Conservation (phyloP, 2,113 vertebrate genomes). For the Ranitomeya imitator region DNA sequence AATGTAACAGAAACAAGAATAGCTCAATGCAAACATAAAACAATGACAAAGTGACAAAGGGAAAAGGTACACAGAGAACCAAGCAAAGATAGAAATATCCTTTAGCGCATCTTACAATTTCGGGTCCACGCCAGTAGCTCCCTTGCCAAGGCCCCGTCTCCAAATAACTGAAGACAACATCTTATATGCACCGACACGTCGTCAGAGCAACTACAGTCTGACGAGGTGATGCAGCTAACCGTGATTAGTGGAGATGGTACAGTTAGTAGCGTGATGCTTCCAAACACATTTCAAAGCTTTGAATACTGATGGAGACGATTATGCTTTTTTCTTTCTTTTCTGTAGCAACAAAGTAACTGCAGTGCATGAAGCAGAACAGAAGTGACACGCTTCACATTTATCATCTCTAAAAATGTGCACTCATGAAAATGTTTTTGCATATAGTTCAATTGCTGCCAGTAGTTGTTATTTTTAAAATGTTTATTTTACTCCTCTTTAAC, state of each 20-base stretch:
- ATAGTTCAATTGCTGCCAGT: background rate
- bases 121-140: constrained; percentile 22
- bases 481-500: background rate
- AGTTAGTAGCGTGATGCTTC: constrained; percentile 16
- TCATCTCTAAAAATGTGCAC: background rate
- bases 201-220: background rate
- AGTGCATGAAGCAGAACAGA: constrained; percentile 11
- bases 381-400: background rate
- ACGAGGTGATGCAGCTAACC: constrained; percentile 29
- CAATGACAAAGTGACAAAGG: background rate
- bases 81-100: background rate
- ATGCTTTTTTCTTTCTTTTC: background rate
- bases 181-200: constrained; percentile 21
- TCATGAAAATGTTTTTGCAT: background rate
- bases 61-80: background rate
- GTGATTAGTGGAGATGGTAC: constrained; percentile 24
- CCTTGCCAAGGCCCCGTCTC: constrained; percentile 17
- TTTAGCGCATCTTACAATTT: constrained; percentile 7
- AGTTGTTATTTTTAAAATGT: background rate
- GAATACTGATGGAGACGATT: background rate
- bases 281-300: constrained; percentile 10
- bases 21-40: background rate
- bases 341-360: constrained; percentile 12
- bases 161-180: constrained; percentile 19
- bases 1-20: background rate